Evolutionary conservation across 2,113 vertebrate genomes (phyloP).

Genomic region (Mustela lutreola): DNA sequence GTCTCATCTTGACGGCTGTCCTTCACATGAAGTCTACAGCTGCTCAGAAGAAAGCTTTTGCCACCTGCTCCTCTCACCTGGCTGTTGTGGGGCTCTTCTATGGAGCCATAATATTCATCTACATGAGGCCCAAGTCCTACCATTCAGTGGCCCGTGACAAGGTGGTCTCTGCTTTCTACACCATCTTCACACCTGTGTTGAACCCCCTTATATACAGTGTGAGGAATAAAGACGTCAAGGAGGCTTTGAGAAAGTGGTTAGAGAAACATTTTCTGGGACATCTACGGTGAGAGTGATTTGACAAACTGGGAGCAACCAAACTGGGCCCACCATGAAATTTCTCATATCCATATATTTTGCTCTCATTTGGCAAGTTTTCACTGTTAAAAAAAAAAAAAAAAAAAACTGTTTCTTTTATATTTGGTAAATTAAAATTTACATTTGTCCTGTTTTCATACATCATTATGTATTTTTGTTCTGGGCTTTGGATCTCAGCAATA

Average conservation of each 20-base stretch:
- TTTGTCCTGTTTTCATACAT: background rate
- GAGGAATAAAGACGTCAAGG: slow-evolving; percentile 57
- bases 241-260: background rate
- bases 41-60: background rate
- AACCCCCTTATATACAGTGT: slow-evolving; percentile 51
- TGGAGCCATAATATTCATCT: background rate
- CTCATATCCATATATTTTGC: background rate
- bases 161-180: slow-evolving; percentile 29
- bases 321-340: background rate
- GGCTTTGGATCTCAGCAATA: no score
- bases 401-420: background rate
- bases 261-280: background rate
- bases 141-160: background rate
- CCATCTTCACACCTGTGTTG: slow-evolving; percentile 1
- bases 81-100: slow-evolving; percentile 46
- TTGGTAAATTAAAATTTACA: background rate
- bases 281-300: fast-evolving
- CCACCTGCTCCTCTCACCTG: slow-evolving; percentile 38
- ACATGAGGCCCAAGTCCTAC: slow-evolving; percentile 6
- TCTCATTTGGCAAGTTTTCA: background rate
- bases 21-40: background rate
- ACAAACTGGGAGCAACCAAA: background rate
- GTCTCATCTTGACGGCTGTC: background rate
- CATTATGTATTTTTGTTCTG: no score
- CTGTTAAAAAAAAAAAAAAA: no score